Evolutionary conservation across 2,797 vertebrate genomes (phyloP), one percentile per base, ranked within the genome.

Genomic region (Intellagama lesueurii): DNA sequence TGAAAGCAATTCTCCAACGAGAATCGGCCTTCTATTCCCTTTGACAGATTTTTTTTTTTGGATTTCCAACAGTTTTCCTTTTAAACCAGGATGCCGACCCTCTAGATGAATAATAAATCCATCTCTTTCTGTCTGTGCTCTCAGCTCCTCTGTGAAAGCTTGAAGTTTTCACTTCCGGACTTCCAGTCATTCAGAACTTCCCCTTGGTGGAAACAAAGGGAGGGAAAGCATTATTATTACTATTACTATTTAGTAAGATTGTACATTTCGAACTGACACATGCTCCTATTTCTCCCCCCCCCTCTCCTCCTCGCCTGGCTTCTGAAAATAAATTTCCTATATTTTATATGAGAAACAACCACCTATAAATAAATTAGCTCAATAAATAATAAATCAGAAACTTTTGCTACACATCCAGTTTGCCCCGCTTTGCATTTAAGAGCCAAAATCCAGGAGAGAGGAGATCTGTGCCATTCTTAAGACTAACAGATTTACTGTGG

Each of bases 151-250:
- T 90, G 92, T 92, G 92, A 93, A 91, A 89, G 90, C 91, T 90
- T 93, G 92, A 93, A 94, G 70, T 92, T 95, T 95, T 94, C 90
- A 93, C 95, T 96, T 96, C 95, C 95, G 94, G 94, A 91, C 91
- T 94, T 69, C 93, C 92, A 94, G 94, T 95, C 95, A 94, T 94
- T 95, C 95, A 94, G 79, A 95, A 95, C 95, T 96, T 95, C 95
- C 95, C 95, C 95, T 95, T 89, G 1, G 73, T 91, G 80, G 92
- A 93, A 94, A 93, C 90, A 88, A 90, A 94, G 72, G 86, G 82
- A 91, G 60, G 89, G 90, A 86, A 28, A 69, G 4, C 1, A n/a
- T 40, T 1, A 30, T 40, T 40, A 40, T 40, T 40, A 40, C 3
- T 40, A 40, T 40, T 40, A 40, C 40, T 40, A 40, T 40, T 40